Evolutionary conservation across 2,113 vertebrate species (phyloP).

Genomic region (Carollia perspicillata): DNA sequence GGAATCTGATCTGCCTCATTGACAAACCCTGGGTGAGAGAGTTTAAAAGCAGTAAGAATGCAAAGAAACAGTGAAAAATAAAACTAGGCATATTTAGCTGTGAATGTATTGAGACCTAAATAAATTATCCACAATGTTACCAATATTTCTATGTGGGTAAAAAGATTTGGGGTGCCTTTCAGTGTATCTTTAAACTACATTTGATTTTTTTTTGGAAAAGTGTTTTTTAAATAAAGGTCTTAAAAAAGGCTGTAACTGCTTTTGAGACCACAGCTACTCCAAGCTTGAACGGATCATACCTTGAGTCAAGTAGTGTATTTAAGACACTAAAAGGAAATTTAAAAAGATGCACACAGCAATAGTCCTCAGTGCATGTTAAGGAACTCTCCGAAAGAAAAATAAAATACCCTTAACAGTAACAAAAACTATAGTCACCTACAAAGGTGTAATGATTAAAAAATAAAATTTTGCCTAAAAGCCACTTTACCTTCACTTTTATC

Average conservation of each 20-base stretch:
- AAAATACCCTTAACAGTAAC: background rate
- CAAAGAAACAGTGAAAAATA: background rate
- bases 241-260: background rate
- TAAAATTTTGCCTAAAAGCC: background rate
- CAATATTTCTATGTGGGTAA: background rate
- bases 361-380: background rate
- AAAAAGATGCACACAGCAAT: background rate
- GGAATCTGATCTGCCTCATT: constrained; percentile 98
- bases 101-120: background rate
- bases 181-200: background rate
- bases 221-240: background rate
- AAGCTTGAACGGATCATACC: background rate
- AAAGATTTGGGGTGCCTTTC: background rate
- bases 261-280: background rate
- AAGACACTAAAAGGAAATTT: background rate
- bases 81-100: background rate
- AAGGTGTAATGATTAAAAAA: background rate
- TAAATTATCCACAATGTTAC: background rate
- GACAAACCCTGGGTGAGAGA: constrained; percentile 90
- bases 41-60: constrained; percentile 53
- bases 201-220: background rate
- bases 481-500: background rate
- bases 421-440: background rate
- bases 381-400: background rate
- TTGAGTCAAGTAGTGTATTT: background rate